Percentiles rank a stretch among this genome's conserved stretches.
phyloP scores from a whole-genome alignment of 2,888 invertebrate species.

The Pseudeuparius sepicola region DNA sequence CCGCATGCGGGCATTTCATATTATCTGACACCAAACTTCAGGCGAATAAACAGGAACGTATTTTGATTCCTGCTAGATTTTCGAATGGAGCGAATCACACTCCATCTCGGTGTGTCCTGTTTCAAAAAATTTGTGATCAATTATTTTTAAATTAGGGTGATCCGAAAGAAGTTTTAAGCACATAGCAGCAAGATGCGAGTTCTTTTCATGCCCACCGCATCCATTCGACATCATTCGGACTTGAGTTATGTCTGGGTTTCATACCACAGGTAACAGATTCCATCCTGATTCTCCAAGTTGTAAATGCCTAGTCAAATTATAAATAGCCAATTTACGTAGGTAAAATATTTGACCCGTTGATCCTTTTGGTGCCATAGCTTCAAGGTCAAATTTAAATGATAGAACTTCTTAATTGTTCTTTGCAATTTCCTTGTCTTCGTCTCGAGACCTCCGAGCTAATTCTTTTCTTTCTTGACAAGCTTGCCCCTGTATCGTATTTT shows the following conservation, averaged over 20 bases:
- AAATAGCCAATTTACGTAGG: conserved; percentile 10
- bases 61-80: conserved; percentile 26
- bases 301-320: conserved; percentile 12
- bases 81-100: conserved; percentile 22
- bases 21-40: conserved; percentile 18
- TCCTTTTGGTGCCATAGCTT: too few relatives aligned
- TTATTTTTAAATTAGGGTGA: conserved; percentile 13
- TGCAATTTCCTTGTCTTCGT: too few relatives aligned
- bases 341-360: conserved; percentile 12
- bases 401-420: too few relatives aligned
- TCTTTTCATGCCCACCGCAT: conserved; percentile 26
- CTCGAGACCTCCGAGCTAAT: conserved; percentile 4
- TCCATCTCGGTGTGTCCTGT: conserved; percentile 23
- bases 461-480: conserved; percentile 3
- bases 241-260: conserved; percentile 17
- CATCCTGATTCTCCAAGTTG: conserved; percentile 12
- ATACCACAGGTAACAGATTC: conserved; percentile 11
- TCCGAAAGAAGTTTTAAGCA: conserved; percentile 15
- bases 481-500: conserved; percentile 6
- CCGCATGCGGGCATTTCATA: conserved; percentile 15
- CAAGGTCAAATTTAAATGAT: too few relatives aligned
- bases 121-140: conserved; percentile 19
- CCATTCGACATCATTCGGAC: conserved; percentile 25
- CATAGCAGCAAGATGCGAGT: conserved; percentile 21
- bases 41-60: conserved; percentile 24